phyloP scores from a whole-genome alignment of 1,140 invertebrate species.

The Drosophila funebris region DNA sequence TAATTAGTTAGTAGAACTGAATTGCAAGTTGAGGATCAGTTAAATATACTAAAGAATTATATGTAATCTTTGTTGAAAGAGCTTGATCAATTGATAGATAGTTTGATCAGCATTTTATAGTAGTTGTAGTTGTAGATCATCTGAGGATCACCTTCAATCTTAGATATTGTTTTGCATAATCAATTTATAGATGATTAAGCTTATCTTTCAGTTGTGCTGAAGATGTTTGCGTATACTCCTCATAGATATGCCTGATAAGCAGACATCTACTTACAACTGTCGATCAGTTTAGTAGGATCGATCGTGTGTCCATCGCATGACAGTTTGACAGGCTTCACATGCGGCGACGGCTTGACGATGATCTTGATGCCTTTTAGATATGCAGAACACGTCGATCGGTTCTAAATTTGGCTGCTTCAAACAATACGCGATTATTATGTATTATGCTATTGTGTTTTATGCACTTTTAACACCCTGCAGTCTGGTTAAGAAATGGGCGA shows the following conservation, averaged over 20 bases:
- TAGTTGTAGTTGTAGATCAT: neutral
- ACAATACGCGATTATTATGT: constrained; percentile 74
- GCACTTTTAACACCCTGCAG: constrained; percentile 48
- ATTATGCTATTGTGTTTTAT: constrained; percentile 57
- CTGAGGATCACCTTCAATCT: neutral
- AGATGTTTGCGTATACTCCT: neutral
- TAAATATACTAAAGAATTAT: too few relatives aligned
- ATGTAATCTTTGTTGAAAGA: too few relatives aligned
- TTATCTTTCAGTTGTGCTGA: too few relatives aligned
- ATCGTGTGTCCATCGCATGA: constrained; percentile 47
- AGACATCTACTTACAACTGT: neutral
- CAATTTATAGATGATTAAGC: neutral
- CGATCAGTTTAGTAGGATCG: neutral
- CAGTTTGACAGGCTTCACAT: constrained; percentile 51
- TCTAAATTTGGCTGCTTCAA: constrained; percentile 69
- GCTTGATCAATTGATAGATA: too few relatives aligned
- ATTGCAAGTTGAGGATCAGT: too few relatives aligned
- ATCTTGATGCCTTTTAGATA: constrained; percentile 21
- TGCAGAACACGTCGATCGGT: constrained; percentile 56
- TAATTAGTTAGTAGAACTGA: too few relatives aligned
- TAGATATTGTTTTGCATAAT: neutral
- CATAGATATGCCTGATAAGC: neutral
- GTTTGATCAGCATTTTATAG: too few relatives aligned
- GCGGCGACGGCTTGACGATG: constrained; percentile 39
- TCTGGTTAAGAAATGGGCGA: neutral